Base-by-base conservation (phyloP, 2,113 vertebrate genomes). In the Etheostoma cragini region DNA sequence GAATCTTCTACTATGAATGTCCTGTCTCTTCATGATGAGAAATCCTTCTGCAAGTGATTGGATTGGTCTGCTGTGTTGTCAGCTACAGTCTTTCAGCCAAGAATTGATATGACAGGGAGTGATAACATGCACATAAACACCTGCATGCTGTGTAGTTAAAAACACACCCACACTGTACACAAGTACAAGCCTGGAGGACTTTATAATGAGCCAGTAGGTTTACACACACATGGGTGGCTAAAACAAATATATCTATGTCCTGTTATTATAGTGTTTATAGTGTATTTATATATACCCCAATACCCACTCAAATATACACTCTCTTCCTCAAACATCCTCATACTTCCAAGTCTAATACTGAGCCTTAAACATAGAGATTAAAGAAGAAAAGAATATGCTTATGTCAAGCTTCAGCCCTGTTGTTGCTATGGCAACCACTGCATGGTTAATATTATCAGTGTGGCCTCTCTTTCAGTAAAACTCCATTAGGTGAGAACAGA, bases 381-480 rank as follows among this genome's bases (percentile, higher is more conserved):
- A 45, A 46, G 63, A 62, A 54, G 35, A 33, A 10, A 10, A 22
- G 17, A 67, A 65, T 26, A 47, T 4, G 8, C 14, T 33, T 17
- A 45, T 26, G 69, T 75, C 61, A 85, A 80, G 53, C 83, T 82
- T 72, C 47, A 76, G 12, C 56, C 35, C 47, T 33, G 38, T 75
- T 86, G 88, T 91, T 87, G 71, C 89, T 74, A 91, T 91, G 89
- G 84, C 89, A 82, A 91, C 88, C 3, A 2, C 63, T 46, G 30
- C 65, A 67, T 21, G 50, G 67, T 30, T 61, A 58, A 79, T 66
- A 58, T 81, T 66, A 69, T 64, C 33, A 19, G 15, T 3, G 63
- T 11, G 57, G 53, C 63, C 75, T 82, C 58, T 6, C n/a, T 69
- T 22, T 80, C 72, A 60, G 50, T 16, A 13, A 12, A 13, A 52